phyloP scores from a whole-genome alignment of 37 sponge, comb jelly and placozoan genomes.

The Ephydatia muelleri region DNA sequence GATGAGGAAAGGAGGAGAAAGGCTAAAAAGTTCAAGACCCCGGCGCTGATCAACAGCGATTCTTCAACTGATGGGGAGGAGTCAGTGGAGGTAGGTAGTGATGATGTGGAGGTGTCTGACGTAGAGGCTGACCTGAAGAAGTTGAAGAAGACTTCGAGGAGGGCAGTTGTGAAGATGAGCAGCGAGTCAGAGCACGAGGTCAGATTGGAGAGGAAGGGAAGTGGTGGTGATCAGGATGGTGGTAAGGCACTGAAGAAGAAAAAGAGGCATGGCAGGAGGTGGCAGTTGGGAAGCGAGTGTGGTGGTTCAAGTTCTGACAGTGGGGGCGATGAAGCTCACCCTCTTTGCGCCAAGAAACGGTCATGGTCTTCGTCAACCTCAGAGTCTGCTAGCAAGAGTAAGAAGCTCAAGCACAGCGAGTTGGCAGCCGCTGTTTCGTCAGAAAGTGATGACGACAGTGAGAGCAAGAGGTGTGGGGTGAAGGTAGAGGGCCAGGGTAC shows the following conservation, averaged over 20 bases:
- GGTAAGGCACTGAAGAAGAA: background rate
- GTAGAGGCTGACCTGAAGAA: background rate
- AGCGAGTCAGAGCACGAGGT: background rate
- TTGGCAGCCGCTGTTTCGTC: constrained; percentile 4
- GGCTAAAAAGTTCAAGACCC: background rate
- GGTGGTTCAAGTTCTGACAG: background rate
- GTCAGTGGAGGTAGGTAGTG: constrained; percentile 29
- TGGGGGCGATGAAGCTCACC: background rate
- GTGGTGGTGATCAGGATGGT: constrained; percentile 1
- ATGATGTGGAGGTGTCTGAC: constrained; percentile 48
- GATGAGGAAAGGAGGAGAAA: background rate
- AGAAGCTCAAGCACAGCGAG: background rate
- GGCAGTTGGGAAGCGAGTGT: background rate
- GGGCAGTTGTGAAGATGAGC: constrained; percentile 12
- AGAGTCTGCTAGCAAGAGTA: background rate
- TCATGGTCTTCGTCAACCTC: constrained; percentile 13
- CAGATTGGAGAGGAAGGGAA: background rate
- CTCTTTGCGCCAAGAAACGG: no score
- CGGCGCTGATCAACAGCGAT: background rate
- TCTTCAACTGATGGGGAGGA: constrained; percentile 6
- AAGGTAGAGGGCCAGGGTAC: background rate
- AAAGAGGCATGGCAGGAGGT: background rate
- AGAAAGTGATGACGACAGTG: constrained; percentile 18
- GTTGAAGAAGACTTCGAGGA: background rate
- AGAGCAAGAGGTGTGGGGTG: background rate